Evolutionary conservation across 2,797 vertebrate species (phyloP).

Genomic region (Sebastes umbrosus): DNA sequence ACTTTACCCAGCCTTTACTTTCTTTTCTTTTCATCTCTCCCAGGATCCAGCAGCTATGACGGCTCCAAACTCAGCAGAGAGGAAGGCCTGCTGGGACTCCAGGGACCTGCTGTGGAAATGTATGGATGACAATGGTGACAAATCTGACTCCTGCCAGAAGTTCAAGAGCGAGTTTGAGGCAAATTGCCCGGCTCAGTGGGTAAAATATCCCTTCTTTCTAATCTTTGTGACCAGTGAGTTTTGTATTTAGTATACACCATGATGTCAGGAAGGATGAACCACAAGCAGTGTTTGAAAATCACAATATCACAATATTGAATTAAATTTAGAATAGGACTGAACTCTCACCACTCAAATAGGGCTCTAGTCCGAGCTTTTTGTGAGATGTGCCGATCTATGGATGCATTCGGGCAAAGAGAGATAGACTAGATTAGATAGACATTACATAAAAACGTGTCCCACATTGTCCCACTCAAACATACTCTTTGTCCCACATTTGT

Average conservation of each 20-base stretch:
- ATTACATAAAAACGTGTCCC: no score
- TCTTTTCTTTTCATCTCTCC: not conserved
- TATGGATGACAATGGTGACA: slow-evolving; percentile 83
- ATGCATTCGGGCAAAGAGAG: no score
- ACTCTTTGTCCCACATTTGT: no score
- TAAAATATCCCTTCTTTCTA: slow-evolving; percentile 56
- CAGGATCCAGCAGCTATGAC: slow-evolving; percentile 78
- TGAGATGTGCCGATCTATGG: no score
- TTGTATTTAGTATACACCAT: not conserved
- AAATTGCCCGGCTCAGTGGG: slow-evolving; percentile 92
- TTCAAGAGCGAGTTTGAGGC: slow-evolving; percentile 83
- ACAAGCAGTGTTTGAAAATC: not conserved
- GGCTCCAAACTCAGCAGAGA: slow-evolving; percentile 87
- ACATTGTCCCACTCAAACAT: no score
- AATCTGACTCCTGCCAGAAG: slow-evolving; percentile 76
- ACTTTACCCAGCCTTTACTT: not conserved
- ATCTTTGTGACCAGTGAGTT: not conserved
- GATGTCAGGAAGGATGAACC: not conserved
- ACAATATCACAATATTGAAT: not conserved
- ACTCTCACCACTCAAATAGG: not conserved
- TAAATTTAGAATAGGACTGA: not conserved
- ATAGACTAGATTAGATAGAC: no score
- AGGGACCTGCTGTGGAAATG: slow-evolving; percentile 92
- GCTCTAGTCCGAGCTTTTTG: no score
- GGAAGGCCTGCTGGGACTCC: slow-evolving; percentile 90